Evolutionary conservation across 2,797 vertebrate genomes (phyloP), one percentile per base, ranked within the genome.

Genomic region (Odontamblyopus lacepedii): DNA sequence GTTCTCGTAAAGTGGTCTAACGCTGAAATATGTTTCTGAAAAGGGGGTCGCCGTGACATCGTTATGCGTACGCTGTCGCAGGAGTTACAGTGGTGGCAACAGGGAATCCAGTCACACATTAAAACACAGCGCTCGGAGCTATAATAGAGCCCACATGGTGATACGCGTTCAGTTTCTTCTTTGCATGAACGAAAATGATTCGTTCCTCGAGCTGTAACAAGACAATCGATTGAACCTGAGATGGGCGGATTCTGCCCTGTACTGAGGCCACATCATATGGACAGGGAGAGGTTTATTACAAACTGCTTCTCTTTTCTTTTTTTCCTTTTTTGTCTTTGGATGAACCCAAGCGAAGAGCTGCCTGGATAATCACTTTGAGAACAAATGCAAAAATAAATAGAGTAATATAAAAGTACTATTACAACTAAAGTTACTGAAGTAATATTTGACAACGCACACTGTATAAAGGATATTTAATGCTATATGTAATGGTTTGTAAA

Each of bases 1-100:
- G 72, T 51, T 78, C 63, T 67, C 72, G 63, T 84, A 80, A 87
- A 83, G 64, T 61, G 73, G 32, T 38, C 16, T 19, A 81, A 76
- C 5, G 26, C 69, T 57, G 61, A 67, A 69, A 67, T 64, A 53
- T 80, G 72, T 71, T 32, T 70, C 68, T 64, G 56, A 63, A 70
- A 60, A 71, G 6, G 18, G 18, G 56, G 51, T 70, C 35, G 38
- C 30, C 63, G 71, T 72, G 73, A 75, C 63, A 63, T 78, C 56
- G 1, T 71, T 64, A 38, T 64, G 16, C 68, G 18, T 71, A 35
- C 74, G 70, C 71, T 76, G 80, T 72, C 69, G 76, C 70, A 78
- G 66, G 4, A 63, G 61, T 57, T 66, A 32, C 67, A 18, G 30
- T 19, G 53, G 38, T 44, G 5, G 38, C 16, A 27, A 63, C 59